Base-by-base conservation (phyloP, 2,797 vertebrate species). In the Spheniscus humboldti region DNA sequence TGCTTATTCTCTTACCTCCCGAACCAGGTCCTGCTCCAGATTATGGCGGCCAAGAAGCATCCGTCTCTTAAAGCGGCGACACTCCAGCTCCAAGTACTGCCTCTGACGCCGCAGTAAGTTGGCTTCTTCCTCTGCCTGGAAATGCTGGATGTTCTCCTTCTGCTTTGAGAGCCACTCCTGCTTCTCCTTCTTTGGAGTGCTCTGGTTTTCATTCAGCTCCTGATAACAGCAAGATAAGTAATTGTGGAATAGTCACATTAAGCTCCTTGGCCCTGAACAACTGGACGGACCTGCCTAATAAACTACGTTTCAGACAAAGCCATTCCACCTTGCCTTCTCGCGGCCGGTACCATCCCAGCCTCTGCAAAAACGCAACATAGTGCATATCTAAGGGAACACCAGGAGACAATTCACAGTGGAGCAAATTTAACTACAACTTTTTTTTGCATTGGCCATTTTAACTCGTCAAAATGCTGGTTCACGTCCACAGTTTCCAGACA, bases 81-180 rank as follows among this genome's bases (percentile, higher is more conserved):
- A 99, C 97, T 99, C 99, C 75, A 99, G 98, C 78, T 99, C 99
- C 95, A 99, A 97, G 97, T 99, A 99, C 96, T 99, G 99, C 82
- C 99, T 98, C 97, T 99, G 99, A 89, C 99, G 98, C 79, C 99
- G 98, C 92, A 99, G 98, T 47, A 99, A 97, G 96, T 99, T 99
- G 89, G 99, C 99, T 96, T 99, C 99, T 94, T 99, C 99, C 96
- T 99, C 99, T 24, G 99, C 99, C 97, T 99, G 99, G 98, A 99
- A 99, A 98, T 99, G 99, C 94, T 99, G 99, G 97, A 99, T 98
- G 97, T 99, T 99, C 96, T 99, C 99, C 95, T 99, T 99, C 97
- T 99, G 99, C 97, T 99, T 99, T 86, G 99, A 99, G 92, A 99
- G 98, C 99, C 99, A 99, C 92, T 99, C 99, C 94, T 99, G 99